A percentile compares a stretch with the other conserved stretches of the same genome.
Conservation (phyloP, 2,113 vertebrate genomes). For the Xiphophorus couchianus region DNA sequence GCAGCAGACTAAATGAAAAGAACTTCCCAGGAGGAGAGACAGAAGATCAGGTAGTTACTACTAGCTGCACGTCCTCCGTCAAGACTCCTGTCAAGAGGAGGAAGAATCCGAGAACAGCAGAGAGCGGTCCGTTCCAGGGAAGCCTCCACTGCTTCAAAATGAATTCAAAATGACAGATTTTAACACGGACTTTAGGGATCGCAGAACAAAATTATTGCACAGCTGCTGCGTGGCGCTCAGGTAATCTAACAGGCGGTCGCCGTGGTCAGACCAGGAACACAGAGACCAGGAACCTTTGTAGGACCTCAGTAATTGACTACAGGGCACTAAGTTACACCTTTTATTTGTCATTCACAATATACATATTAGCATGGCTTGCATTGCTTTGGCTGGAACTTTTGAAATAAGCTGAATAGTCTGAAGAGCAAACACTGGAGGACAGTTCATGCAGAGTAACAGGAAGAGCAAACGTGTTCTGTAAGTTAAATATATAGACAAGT, state of each 20-base stretch:
- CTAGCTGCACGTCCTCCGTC: slow-evolving; percentile 42
- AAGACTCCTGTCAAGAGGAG: slow-evolving; percentile 13
- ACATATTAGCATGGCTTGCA: neutral
- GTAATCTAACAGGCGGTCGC: slow-evolving; percentile 22
- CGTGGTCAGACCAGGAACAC: slow-evolving; percentile 10
- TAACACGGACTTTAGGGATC: slow-evolving; percentile 50
- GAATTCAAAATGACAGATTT: slow-evolving; percentile 31
- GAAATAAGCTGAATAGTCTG: slow-evolving; percentile 1
- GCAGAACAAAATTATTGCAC: slow-evolving; percentile 38
- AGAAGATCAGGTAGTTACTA: slow-evolving; percentile 52
- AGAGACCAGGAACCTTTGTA: neutral
- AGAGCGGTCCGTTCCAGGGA: neutral
- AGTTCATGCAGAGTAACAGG: neutral
- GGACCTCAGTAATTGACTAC: neutral
- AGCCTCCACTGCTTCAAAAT: slow-evolving; percentile 1
- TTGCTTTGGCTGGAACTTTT: neutral
- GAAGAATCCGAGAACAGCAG: slow-evolving; percentile 4
- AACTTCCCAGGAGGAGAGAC: slow-evolving; percentile 60
- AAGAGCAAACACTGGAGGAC: neutral
- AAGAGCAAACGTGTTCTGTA: neutral
- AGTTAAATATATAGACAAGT: neutral
- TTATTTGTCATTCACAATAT: neutral
- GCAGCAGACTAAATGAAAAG: slow-evolving; percentile 70
- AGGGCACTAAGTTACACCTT: neutral
- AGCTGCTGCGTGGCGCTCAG: slow-evolving; percentile 20